Conservation (phyloP, 2,888 invertebrate genomes). For the Trachelus troglodyta region DNA sequence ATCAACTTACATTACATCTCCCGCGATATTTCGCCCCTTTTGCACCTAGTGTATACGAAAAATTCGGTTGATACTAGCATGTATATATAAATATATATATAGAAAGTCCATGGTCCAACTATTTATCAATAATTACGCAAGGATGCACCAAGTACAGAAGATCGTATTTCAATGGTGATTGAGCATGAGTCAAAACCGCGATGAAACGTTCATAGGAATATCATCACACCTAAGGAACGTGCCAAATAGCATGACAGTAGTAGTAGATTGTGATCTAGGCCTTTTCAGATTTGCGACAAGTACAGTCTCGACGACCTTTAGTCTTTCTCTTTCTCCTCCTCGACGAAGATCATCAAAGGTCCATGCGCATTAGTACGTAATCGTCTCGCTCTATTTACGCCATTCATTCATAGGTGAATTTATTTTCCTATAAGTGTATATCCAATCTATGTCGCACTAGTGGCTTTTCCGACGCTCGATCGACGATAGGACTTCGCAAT, state of each 20-base stretch:
- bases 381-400: background rate
- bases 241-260: slow-evolving; percentile 37
- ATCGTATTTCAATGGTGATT: background rate
- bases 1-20: background rate
- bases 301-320: background rate
- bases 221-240: slow-evolving; percentile 25
- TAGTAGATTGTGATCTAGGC: slow-evolving; percentile 46
- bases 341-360: background rate
- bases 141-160: background rate
- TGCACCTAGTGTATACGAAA: background rate
- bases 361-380: background rate
- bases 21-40: background rate
- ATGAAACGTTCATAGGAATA: slow-evolving; percentile 21
- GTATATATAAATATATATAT: no score
- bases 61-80: no score
- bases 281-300: slow-evolving; percentile 19
- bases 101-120: background rate
- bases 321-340: slow-evolving; percentile 10
- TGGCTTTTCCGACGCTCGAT: background rate
- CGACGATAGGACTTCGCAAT: background rate
- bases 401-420: background rate
- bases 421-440: background rate
- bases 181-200: slow-evolving; percentile 23
- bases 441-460: background rate
- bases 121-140: background rate